phyloP scores from a whole-genome alignment of 2,113 vertebrate species.

The Tor tambroides region DNA sequence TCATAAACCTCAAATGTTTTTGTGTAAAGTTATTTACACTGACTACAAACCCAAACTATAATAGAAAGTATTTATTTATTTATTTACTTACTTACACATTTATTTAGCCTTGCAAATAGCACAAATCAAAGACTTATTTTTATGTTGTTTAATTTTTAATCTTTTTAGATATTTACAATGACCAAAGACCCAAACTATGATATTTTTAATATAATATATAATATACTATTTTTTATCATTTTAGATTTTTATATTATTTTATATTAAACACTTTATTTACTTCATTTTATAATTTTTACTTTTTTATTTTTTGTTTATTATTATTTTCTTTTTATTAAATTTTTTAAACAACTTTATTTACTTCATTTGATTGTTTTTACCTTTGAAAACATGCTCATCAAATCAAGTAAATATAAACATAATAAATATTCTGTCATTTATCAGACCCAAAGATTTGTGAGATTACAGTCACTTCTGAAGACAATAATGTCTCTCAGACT shows the following conservation, averaged over 20 bases:
- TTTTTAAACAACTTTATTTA: background rate
- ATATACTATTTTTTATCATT: background rate
- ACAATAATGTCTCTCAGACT: background rate
- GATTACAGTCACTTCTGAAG: background rate
- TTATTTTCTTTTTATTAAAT: background rate
- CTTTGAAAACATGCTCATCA: background rate
- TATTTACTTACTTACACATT: background rate
- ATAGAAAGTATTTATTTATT: background rate
- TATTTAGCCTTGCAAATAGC: background rate
- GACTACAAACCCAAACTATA: background rate
- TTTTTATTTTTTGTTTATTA: too few relatives aligned
- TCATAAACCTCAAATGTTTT: background rate
- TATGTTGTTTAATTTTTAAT: too few relatives aligned
- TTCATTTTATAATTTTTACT: background rate
- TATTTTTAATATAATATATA: too few relatives aligned
- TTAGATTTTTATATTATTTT: background rate
- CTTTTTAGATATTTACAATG: too few relatives aligned
- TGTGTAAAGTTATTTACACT: background rate
- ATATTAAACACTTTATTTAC: background rate
- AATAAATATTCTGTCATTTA: background rate
- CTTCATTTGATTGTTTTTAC: background rate
- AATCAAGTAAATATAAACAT: background rate
- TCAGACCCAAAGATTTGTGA: background rate
- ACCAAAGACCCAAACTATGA: too few relatives aligned
- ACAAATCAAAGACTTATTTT: too few relatives aligned